Percentiles rank a stretch among this genome's conserved stretches.
phyloP scores from a whole-genome alignment of 2,113 vertebrate species.

The Clarias macrocephalus region DNA sequence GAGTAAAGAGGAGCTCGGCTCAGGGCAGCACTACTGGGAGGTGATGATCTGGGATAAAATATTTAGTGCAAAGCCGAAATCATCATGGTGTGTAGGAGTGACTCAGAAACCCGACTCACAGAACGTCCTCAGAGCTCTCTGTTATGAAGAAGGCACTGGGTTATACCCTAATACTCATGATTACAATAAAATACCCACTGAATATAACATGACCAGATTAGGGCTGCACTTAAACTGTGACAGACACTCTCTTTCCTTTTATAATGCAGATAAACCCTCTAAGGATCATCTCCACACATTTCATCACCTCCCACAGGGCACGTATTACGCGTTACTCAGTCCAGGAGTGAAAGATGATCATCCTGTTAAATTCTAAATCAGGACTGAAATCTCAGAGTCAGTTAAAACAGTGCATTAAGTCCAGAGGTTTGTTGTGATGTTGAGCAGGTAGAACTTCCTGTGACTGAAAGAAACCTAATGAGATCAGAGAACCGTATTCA shows the following conservation, averaged over 20 bases:
- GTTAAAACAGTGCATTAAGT: neutral
- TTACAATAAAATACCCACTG: neutral
- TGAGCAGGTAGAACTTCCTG: neutral
- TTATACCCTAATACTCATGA: neutral
- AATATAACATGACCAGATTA: neutral
- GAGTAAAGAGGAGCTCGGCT: slow-evolving; percentile 4
- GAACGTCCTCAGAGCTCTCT: slow-evolving; percentile 9
- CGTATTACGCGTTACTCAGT: neutral
- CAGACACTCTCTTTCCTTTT: slow-evolving; percentile 15
- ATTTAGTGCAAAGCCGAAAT: fast-evolving
- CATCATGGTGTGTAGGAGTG: slow-evolving; percentile 36
- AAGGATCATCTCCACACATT: neutral
- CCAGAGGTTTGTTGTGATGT: neutral
- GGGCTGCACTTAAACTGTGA: slow-evolving; percentile 22
- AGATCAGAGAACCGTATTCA: neutral
- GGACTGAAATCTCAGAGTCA: neutral
- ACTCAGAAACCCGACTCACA: slow-evolving; percentile 3
- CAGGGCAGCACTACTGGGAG: slow-evolving; percentile 37
- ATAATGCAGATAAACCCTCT: slow-evolving; percentile 4
- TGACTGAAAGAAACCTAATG: neutral
- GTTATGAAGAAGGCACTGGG: slow-evolving; percentile 8
- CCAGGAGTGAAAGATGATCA: neutral
- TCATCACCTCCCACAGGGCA: neutral
- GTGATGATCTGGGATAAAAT: neutral
- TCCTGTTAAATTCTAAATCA: neutral